Evolutionary conservation across 2,113 vertebrate species (phyloP), one percentile per base, ranked within the genome.

Genomic region (Cheirogaleus medius): DNA sequence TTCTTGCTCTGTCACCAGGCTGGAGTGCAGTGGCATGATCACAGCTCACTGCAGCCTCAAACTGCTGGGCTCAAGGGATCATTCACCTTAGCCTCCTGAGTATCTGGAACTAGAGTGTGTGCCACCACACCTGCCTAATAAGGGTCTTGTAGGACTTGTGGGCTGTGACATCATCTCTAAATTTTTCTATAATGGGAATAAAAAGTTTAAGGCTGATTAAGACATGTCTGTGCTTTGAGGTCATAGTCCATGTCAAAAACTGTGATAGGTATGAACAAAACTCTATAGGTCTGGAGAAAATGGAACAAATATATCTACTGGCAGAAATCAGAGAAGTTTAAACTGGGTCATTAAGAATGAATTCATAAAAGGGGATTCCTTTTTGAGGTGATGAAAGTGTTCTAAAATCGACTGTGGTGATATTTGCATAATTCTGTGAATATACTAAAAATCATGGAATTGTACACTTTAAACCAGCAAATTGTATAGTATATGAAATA

Each of bases 131-230:
- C 52, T 54, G 52, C 17, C 52, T 54, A 54, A 54, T 54, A 54
- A 54, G 17, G 52, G 52, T 54, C 56, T 85, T 66, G 3, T 3
- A 76, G 84, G 60, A 44, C 23, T 25, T 64, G n/a, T 25, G 27
- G 34, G 23, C 34, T 29, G 21, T 37, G 5, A 34, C 39, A 25
- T 27, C 27, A 13, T 85, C 56, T 47, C 77, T 92, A 23, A 47
- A 32, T 32, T 54, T 85, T 85, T 64, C 69, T 85, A 25, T 58
- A 27, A 3, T 18, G 34, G n/a, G 13, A 18, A 52, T 66, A 47
- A 54, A 66, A 52, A 85, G 49, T 74, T 52, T n/a, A 92, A 74
- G 85, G 44, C 42, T 92, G 69, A 92, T 92, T 64, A 85, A 92
- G 44, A 54, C 9, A 76, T 76, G 8, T 20, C n/a, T 34, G 20